Evolutionary conservation across 1,140 invertebrate genomes (phyloP).

Genomic region (Drosophila carrolli): DNA sequence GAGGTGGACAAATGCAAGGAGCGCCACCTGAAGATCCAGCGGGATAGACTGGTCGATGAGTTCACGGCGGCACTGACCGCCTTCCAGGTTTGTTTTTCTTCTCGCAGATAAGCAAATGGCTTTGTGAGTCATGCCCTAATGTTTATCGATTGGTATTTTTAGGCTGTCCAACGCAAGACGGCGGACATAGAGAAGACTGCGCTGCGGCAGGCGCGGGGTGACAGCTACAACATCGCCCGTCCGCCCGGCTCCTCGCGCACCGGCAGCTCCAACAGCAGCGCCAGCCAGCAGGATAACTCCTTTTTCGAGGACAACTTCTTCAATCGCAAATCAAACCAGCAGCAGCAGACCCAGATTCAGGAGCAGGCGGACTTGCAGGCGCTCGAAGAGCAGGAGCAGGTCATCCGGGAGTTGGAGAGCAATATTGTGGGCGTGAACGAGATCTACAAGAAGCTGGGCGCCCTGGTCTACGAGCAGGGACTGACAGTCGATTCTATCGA

Average conservation of each 20-base stretch:
- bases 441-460: constrained; percentile 99
- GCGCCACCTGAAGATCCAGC: constrained; percentile 94
- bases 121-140: constrained; percentile 35
- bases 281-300: constrained; percentile 65
- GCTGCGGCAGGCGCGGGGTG: constrained; percentile 74
- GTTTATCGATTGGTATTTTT: constrained; percentile 30
- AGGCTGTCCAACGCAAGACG: constrained; percentile 82
- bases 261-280: constrained; percentile 56
- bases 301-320: constrained; percentile 84
- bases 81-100: constrained; percentile 88
- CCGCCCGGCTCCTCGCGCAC: constrained; percentile 73
- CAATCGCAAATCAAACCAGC: constrained; percentile 84
- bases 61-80: constrained; percentile 96
- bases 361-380: constrained; percentile 93
- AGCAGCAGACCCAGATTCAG: constrained; percentile 90
- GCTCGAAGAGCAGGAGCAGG: constrained; percentile 95
- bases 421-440: constrained; percentile 98
- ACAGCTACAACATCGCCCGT: constrained; percentile 77
- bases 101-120: constrained; percentile 28
- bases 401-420: constrained; percentile 94
- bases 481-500: constrained; percentile 98
- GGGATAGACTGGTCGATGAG: constrained; percentile 96
- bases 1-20: constrained; percentile 87
- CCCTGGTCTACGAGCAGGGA: constrained; percentile 98
- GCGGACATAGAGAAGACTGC: constrained; percentile 83